phyloP scores from a whole-genome alignment of 2,888 invertebrate species.

The Meganola albula region DNA sequence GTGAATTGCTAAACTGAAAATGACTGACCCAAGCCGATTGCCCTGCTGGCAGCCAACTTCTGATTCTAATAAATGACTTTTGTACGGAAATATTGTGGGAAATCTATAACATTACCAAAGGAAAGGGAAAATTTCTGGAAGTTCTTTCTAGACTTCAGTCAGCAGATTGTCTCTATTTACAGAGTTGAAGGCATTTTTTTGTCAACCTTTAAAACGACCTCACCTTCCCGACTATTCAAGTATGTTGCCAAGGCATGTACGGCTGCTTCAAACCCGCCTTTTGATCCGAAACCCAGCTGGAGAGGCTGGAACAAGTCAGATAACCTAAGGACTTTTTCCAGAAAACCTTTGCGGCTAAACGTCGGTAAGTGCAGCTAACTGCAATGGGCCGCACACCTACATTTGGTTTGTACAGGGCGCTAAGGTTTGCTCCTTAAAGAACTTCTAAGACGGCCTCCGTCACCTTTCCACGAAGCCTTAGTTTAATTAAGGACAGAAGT shows the following conservation, averaged over 20 bases:
- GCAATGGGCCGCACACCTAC: too few species aligned
- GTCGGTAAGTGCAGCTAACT: too few species aligned
- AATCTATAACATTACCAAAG: background rate
- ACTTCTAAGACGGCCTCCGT: too few species aligned
- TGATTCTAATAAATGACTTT: background rate
- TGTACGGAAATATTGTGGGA: background rate
- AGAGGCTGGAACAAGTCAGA: too few species aligned
- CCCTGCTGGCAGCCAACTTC: background rate
- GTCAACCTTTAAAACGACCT: background rate
- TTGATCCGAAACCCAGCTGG: background rate
- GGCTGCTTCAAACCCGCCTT: background rate
- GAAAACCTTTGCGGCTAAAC: too few species aligned
- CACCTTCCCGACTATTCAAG: constrained; percentile 12
- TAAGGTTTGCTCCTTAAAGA: too few species aligned
- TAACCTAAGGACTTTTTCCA: too few species aligned
- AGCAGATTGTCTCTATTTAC: background rate
- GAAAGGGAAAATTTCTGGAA: background rate
- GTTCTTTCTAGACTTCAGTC: background rate
- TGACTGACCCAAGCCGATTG: background rate
- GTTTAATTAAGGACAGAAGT: too few species aligned
- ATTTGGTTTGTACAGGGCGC: too few species aligned
- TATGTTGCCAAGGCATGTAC: background rate
- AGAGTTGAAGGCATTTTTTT: background rate
- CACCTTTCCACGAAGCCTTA: too few species aligned
- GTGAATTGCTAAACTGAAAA: constrained; percentile 1